A percentile compares a stretch with the other conserved stretches of the same genome.
Conservation (phyloP, 2,888 invertebrate genomes). For the Meghimatium bilineatum region DNA sequence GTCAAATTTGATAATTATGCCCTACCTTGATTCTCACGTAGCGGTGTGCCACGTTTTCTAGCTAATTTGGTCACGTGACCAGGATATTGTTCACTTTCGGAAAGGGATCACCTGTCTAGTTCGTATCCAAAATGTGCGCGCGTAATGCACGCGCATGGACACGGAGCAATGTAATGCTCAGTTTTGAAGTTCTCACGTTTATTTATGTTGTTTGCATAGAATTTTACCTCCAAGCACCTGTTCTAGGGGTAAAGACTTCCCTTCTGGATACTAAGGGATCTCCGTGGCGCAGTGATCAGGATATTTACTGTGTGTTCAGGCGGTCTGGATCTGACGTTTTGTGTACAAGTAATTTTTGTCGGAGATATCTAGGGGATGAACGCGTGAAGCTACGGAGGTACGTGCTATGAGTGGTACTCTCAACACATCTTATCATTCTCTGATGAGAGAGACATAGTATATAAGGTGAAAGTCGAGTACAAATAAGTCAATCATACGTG, state of each 20-base stretch:
- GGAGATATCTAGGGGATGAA: too few relatives aligned
- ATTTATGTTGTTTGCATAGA: background rate
- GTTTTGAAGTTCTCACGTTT: slow-evolving; percentile 19
- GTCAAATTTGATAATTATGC: slow-evolving; percentile 31
- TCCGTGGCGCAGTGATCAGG: too few relatives aligned
- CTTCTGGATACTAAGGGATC: background rate
- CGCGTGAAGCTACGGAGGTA: too few relatives aligned
- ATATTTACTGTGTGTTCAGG: too few relatives aligned
- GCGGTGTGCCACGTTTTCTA: slow-evolving; percentile 8
- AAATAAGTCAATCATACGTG: too few relatives aligned
- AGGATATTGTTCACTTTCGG: slow-evolving; percentile 33
- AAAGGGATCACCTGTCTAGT: slow-evolving; percentile 39
- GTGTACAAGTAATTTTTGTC: too few relatives aligned
- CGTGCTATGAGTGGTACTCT: too few relatives aligned
- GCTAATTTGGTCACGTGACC: slow-evolving; percentile 28
- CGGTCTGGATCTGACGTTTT: too few relatives aligned
- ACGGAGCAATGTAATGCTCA: background rate
- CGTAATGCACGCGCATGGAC: background rate
- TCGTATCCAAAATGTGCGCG: background rate
- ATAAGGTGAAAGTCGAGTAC: too few relatives aligned
- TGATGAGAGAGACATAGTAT: too few relatives aligned
- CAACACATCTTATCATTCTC: too few relatives aligned
- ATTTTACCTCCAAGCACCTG: background rate
- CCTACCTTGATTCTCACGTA: background rate
- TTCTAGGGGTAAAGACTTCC: background rate